These are phyloP conservation scores for Leucozona laternaria DNA, from an alignment of 2,888 invertebrate genomes.

Conservation along the genomic window DNA sequence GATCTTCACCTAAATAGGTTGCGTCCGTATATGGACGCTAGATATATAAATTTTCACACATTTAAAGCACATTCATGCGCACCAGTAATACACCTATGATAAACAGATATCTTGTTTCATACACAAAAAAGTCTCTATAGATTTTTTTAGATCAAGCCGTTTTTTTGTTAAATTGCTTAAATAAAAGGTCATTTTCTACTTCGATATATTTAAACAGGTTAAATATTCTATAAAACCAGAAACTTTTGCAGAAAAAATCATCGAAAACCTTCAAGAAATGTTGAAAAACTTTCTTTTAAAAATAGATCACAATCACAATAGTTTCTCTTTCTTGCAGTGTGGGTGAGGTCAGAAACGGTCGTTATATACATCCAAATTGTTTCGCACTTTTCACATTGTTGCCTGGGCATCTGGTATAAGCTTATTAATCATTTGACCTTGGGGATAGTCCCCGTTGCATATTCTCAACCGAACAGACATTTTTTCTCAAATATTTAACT, in stretches of 20 bases:
- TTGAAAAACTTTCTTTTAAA: slow-evolving; percentile 34
- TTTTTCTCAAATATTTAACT: slow-evolving; percentile 19
- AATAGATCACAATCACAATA: slow-evolving; percentile 36
- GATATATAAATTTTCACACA: slow-evolving; percentile 45
- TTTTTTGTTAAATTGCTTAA: background rate
- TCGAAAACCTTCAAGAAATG: background rate
- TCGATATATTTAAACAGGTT: too few species aligned
- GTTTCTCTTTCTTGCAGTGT: slow-evolving; percentile 22
- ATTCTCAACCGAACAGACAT: slow-evolving; percentile 3
- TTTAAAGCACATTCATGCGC: slow-evolving; percentile 69
- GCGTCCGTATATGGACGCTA: slow-evolving; percentile 69
- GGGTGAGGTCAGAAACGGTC: slow-evolving; percentile 59
- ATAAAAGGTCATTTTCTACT: too few species aligned
- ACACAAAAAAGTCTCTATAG: slow-evolving; percentile 1
- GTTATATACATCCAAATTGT: slow-evolving; percentile 36
- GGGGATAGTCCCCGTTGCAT: slow-evolving; percentile 21
- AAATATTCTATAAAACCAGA: too few species aligned
- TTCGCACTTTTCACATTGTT: slow-evolving; percentile 12
- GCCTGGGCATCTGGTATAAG: background rate
- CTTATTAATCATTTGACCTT: slow-evolving; percentile 62
- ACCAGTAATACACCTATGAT: slow-evolving; percentile 13
- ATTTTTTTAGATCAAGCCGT: too few species aligned
- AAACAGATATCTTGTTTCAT: slow-evolving; percentile 64
- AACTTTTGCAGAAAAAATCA: slow-evolving; percentile 13
- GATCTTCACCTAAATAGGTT: slow-evolving; percentile 67